Conservation (phyloP, 23 tunicate genomes). For the Oikopleura albicans region DNA sequence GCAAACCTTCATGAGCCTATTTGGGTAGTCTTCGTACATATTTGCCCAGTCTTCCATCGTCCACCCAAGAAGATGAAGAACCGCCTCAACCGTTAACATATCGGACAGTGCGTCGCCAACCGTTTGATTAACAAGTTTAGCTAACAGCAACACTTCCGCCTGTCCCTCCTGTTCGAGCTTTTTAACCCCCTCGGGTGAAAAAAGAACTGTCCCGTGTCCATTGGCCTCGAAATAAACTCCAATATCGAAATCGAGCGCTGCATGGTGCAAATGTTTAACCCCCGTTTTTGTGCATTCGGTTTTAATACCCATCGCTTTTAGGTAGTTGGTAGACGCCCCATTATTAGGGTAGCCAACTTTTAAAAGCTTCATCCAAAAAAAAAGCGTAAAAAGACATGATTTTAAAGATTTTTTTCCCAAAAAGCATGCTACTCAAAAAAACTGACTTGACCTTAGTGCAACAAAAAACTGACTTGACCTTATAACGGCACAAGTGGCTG, state of each 20-base stretch:
- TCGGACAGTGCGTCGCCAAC: slow-evolving; percentile 93
- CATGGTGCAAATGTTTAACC: slow-evolving; percentile 72
- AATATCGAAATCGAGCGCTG: slow-evolving; percentile 54
- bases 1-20: slow-evolving; percentile 82
- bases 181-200: slow-evolving; percentile 20
- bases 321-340: slow-evolving; percentile 64
- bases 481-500: too few species aligned
- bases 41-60: slow-evolving; percentile 37
- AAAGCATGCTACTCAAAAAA: too few species aligned
- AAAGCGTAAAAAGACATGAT: too few species aligned
- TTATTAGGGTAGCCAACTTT: too few species aligned
- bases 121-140: slow-evolving; percentile 29
- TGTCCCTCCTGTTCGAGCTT: slow-evolving; percentile 7
- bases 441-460: too few species aligned
- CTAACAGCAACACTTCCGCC: background rate
- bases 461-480: too few species aligned
- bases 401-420: too few species aligned
- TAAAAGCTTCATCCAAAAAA: too few species aligned
- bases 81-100: slow-evolving; percentile 79
- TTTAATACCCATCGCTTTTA: slow-evolving; percentile 24
- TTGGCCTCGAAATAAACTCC: slow-evolving; percentile 97
- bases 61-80: slow-evolving; percentile 34
- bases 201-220: slow-evolving; percentile 97
- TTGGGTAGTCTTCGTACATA: slow-evolving; percentile 62
- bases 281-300: slow-evolving; percentile 66